Evolutionary conservation across 1,140 invertebrate species (phyloP).

Genomic region (Zeugodacus cucurbitae): DNA sequence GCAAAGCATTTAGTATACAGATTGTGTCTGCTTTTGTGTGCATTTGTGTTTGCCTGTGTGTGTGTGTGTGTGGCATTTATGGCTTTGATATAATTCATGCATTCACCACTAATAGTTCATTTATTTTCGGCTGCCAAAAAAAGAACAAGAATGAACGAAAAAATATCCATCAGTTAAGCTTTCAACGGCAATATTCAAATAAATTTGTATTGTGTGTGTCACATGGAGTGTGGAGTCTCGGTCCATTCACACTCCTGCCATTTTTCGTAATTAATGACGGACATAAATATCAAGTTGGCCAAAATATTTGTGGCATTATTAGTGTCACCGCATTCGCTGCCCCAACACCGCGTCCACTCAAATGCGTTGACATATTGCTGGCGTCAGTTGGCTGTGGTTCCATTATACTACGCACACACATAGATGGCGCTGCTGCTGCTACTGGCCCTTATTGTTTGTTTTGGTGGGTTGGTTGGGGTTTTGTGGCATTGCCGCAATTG

Average conservation of each 20-base stretch:
- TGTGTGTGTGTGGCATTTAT: neutral
- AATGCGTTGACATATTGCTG: slow-evolving; percentile 10
- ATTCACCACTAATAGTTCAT: slow-evolving; percentile 31
- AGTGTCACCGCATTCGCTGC: neutral
- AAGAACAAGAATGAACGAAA: neutral
- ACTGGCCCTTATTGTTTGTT: neutral
- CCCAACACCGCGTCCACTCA: neutral
- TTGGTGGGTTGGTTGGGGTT: neutral
- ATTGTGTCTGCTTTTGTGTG: neutral
- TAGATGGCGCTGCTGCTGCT: neutral
- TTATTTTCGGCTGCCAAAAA: neutral
- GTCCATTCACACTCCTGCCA: neutral
- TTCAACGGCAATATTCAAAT: neutral
- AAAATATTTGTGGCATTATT: slow-evolving; percentile 29
- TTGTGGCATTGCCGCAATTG: neutral
- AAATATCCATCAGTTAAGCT: neutral
- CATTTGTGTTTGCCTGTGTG: neutral
- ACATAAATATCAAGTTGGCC: slow-evolving; percentile 24
- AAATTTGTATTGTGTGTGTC: neutral
- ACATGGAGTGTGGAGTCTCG: too few species aligned
- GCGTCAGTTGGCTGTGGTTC: neutral
- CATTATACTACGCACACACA: neutral
- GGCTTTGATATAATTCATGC: slow-evolving; percentile 19
- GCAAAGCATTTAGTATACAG: neutral
- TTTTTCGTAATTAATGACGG: slow-evolving; percentile 23